Conservation (phyloP, 2,888 invertebrate species). For the Agrilus biguttatus region DNA sequence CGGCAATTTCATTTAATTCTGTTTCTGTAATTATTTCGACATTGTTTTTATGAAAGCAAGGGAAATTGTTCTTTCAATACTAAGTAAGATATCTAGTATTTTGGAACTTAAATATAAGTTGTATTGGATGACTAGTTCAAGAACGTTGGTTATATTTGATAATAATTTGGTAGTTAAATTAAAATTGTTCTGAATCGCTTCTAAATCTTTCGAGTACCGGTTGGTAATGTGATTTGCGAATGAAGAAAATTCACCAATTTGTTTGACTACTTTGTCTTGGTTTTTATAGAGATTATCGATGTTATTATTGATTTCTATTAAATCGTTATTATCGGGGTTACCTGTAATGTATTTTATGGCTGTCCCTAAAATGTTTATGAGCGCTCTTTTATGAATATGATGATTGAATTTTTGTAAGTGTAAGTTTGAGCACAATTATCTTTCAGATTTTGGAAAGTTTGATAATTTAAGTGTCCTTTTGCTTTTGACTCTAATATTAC, state of each 20-base stretch:
- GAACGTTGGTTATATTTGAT: constrained; percentile 1
- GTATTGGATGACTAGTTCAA: constrained; percentile 4
- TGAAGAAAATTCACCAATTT: constrained; percentile 7
- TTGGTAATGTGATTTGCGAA: constrained; percentile 10
- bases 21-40: constrained; percentile 6
- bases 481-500: constrained; percentile 6
- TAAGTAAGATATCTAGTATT: constrained; percentile 4
- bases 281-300: constrained; percentile 4
- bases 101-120: constrained; percentile 5
- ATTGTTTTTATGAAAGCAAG: constrained; percentile 6
- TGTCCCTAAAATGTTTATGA: constrained; percentile 7
- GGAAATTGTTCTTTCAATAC: constrained; percentile 7
- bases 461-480: background rate
- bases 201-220: constrained; percentile 5
- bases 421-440: constrained; percentile 9
- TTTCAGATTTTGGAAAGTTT: constrained; percentile 1
- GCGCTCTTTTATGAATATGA: constrained; percentile 2
- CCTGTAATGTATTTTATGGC: constrained; percentile 8
- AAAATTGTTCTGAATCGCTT: constrained; percentile 2
- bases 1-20: constrained; percentile 6
- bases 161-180: constrained; percentile 2
- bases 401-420: constrained; percentile 9
- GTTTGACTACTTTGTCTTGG: constrained; percentile 7
- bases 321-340: constrained; percentile 8
- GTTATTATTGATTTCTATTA: constrained; percentile 7